Evolutionary conservation across 1,140 invertebrate species (phyloP).

Genomic region (Nixonia krombeini): DNA sequence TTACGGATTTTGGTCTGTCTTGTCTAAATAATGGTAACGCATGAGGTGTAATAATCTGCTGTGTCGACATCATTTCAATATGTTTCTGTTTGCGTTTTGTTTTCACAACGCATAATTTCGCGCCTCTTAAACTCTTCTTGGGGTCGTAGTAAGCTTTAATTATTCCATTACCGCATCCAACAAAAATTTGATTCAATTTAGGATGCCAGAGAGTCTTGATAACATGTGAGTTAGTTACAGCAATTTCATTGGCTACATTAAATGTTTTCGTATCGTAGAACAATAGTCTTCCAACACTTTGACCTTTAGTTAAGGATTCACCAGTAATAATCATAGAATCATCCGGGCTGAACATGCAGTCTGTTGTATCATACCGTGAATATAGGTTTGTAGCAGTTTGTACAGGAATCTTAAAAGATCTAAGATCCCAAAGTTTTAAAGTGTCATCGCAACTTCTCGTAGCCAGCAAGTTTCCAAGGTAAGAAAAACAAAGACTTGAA

Average conservation of each 20-base stretch:
- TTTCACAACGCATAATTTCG: constrained; percentile 91
- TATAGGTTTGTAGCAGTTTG: constrained; percentile 80
- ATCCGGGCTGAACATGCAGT: constrained; percentile 95
- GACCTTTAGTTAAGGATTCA: constrained; percentile 82
- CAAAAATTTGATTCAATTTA: constrained; percentile 96
- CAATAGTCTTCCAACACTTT: constrained; percentile 81
- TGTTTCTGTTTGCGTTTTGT: constrained; percentile 83
- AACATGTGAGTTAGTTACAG: constrained; percentile 84
- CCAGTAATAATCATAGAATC: constrained; percentile 92
- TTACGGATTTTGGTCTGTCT: constrained; percentile 89
- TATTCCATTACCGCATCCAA: constrained; percentile 92
- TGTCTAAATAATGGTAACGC: constrained; percentile 96
- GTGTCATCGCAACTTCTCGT: constrained; percentile 93
- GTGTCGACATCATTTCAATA: constrained; percentile 88
- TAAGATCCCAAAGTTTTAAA: constrained; percentile 95
- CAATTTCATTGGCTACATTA: constrained; percentile 80
- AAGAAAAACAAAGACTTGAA: constrained; percentile 89
- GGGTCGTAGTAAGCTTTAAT: constrained; percentile 94
- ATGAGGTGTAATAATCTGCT: constrained; percentile 98
- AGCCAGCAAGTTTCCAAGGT: constrained; percentile 85
- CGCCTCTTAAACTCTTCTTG: constrained; percentile 88
- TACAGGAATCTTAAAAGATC: constrained; percentile 86
- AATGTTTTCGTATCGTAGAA: constrained; percentile 89
- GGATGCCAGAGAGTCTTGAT: constrained; percentile 97
- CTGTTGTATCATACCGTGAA: constrained; percentile 91